These are phyloP conservation scores for Pammene aurita DNA, from an alignment of 2,888 invertebrate species.

Conservation along the genomic window DNA sequence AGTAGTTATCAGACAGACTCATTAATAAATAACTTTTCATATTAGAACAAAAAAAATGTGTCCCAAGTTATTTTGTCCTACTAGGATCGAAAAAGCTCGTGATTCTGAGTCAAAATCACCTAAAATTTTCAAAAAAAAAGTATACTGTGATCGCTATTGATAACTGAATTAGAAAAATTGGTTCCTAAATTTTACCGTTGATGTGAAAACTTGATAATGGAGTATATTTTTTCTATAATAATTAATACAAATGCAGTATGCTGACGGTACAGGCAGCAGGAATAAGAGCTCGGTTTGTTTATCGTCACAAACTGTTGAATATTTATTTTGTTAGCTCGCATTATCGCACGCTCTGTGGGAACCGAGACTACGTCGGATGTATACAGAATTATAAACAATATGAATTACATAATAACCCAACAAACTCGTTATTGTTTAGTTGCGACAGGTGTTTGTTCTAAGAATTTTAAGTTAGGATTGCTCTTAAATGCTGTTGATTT, in stretches of 20 bases:
- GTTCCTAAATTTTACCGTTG: no score
- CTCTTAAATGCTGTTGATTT: background rate
- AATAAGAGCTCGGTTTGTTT: constrained; percentile 75
- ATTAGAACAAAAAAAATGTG: no score
- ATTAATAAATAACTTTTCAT: no score
- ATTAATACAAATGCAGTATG: constrained; percentile 39
- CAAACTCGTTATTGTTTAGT: constrained; percentile 34
- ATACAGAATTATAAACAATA: constrained; percentile 59
- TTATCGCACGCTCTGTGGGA: constrained; percentile 78
- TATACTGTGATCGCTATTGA: no score
- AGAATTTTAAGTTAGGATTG: background rate
- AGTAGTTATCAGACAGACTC: no score
- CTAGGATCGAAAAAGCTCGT: no score
- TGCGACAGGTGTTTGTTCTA: constrained; percentile 25
- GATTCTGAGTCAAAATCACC: no score
- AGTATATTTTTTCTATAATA: background rate
- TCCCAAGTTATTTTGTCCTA: no score
- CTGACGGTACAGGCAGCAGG: constrained; percentile 55
- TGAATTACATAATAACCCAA: constrained; percentile 49
- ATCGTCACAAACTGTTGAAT: constrained; percentile 75
- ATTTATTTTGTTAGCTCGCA: constrained; percentile 79
- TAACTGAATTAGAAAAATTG: no score
- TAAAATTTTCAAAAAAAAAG: no score
- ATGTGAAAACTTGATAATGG: no score
- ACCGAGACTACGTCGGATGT: constrained; percentile 56